Percentiles rank a stretch among this genome's conserved stretches.
Conservation (phyloP, 2,888 invertebrate species). For the Lepidochrysops patricia region DNA sequence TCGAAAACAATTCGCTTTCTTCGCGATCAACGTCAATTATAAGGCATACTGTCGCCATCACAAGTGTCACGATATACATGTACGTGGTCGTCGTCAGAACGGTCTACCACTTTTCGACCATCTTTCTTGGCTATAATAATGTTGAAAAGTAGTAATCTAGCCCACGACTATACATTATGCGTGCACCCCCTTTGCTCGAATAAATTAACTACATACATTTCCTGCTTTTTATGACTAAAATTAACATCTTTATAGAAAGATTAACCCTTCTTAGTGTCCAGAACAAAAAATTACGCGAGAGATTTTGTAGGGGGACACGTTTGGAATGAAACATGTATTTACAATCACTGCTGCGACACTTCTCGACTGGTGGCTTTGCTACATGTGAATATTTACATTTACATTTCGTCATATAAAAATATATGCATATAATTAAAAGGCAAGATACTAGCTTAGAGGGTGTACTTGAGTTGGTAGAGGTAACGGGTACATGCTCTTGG, state of each 20-base stretch:
- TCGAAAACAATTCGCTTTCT: conserved; percentile 8
- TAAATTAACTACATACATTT: background rate
- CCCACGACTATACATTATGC: too few relatives aligned
- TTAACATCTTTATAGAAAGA: background rate
- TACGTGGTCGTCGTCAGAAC: too few relatives aligned
- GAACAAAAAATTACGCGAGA: background rate
- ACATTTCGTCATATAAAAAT: conserved; percentile 8
- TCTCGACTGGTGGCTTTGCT: background rate
- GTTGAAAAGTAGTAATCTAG: too few relatives aligned
- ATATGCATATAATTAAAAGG: conserved; percentile 7
- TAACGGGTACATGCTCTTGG: conserved; percentile 27
- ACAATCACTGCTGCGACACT: background rate
- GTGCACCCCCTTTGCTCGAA: background rate
- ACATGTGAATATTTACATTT: background rate
- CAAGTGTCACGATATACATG: background rate
- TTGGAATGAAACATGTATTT: background rate
- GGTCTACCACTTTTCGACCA: too few relatives aligned
- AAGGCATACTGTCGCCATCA: conserved; percentile 7
- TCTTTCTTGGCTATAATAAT: too few relatives aligned
- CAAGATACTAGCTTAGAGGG: background rate
- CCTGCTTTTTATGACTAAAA: background rate
- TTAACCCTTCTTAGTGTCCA: background rate
- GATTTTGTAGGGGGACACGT: background rate
- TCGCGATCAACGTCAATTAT: conserved; percentile 5
- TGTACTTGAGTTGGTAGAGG: background rate